Evolutionary conservation across 1,140 invertebrate species (phyloP), one percentile per base, ranked within the genome.

Genomic region (Penaeus chinensis): DNA sequence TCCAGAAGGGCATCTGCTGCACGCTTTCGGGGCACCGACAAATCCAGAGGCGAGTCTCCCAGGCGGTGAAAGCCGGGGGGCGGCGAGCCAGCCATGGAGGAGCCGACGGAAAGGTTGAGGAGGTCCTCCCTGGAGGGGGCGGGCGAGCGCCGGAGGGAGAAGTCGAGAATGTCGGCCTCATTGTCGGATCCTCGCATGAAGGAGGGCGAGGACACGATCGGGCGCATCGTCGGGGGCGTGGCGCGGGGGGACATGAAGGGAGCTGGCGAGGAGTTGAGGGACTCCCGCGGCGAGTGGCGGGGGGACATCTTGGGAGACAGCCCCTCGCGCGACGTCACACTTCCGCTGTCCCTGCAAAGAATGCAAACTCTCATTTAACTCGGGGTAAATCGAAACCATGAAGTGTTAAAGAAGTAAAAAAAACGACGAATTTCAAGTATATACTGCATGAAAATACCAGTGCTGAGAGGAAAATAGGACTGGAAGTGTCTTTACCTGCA

Each of bases 1-100:
- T 90, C 90, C 20, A 90, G 85, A 19, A 90, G 90, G 20, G 90
- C 90, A 85, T 90, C 90, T 18, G 90, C 90, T n/a, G 90, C 90
- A 27, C 96, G 96, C 91, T 95, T 94, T 54, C 95, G 95, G 4
- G 95, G 93, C 60, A 96, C 95, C 0, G 96, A 96, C 20, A 97
- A 92, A 92, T 97, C 96, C 82, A 97, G 91, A 0, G 96, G 96
- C 47, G 95, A 94, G 90, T 96, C 96, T 85, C 95, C 94, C 60
- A 93, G 92, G 80, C 94, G 94, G 65, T 93, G 93, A 11, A 89
- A 81, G 37, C 90, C 84, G 24, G 93, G 92, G 0, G 93, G 93
- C 1, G 91, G 91, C 2, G 92, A 89, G 37, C 85, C 88, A 60
- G 87, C 85, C 19, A 87, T 82, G 32, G 89, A 88, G 18, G 86